Evolutionary conservation across 2,797 vertebrate species (phyloP), one percentile per base, ranked within the genome.

Genomic region (Enteromius anoplus): DNA sequence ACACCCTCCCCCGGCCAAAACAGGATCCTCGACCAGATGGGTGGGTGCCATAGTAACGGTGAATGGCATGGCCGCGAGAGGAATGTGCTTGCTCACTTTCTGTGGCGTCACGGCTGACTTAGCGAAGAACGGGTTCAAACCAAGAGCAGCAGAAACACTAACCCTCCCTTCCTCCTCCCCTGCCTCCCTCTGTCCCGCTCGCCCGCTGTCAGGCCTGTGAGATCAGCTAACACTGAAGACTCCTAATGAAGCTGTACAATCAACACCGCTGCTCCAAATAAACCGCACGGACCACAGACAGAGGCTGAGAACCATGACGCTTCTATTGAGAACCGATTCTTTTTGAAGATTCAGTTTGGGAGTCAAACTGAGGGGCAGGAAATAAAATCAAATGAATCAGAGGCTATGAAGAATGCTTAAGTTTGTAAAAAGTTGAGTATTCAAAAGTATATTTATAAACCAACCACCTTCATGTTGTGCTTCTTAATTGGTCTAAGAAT

Each of bases 41-140:
- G 83, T 66, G 87, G 88, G 89, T 81, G 72, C 81, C 62, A 86
- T 84, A 90, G 88, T 87, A 90, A 92, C 91, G 19, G 84, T 89
- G 88, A 91, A 89, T 75, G 89, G 90, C 69, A 66, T 71, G 3
- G 45, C 81, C 83, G n/a, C 82, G 85, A 85, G 75, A 76, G 88
- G 91, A 89, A 89, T 90, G 85, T 75, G 80, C 82, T 82, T 53
- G 80, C 85, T 85, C 76, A 75, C 85, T 83, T 80, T 85, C 42
- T 21, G 40, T 81, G 69, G 85, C 49, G 85, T 90, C 86, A 85
- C 58, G 83, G 70, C 75, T 87, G 83, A 85, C 72, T 51, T 40
- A 53, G 40, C 86, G 68, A 45, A 81, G 89, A 75, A 49, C 53
- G 80, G 87, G 88, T 88, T 88, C 77, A 85, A 70, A 86, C 77